Evolutionary conservation across 2,113 vertebrate species (phyloP), one percentile per base, ranked within the genome.

Genomic region (Eonycteris spelaea): DNA sequence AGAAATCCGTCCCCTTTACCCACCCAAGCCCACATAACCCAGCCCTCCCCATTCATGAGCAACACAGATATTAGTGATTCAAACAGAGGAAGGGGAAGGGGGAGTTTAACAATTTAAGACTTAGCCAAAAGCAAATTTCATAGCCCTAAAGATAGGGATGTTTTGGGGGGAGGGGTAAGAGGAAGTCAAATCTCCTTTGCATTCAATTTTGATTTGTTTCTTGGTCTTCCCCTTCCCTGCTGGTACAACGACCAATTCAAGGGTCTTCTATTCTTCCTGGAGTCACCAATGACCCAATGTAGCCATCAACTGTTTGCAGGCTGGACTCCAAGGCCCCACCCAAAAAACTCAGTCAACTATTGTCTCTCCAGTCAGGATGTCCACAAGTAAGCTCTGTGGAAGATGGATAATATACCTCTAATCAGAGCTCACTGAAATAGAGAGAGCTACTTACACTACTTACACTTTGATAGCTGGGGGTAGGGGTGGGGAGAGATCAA

Each of bases 271-370:
- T 65, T 95, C 86, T 97, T 94, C 84, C 86, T 95, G 51, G 51
- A 96, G 40, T 91, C 73, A 96, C 73, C 85, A 86, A 88, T 83
- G 75, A 95, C 91, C 95, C 24, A 97, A 97, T 96, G 89, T 94
- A 96, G 73, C 19, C 78, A 96, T 38, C 16, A 61, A 96, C 26
- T 87, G 18, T 91, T 74, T 91, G 24, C 18, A 83, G 78, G 45
- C 86, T 95, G 22, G 45, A 86, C 30, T 96, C 40, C 65, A 94
- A 92, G 45, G 87, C 77, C n/a, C 40, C 86, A 78, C 48, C 94
- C 88, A 95, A 96, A 40, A 65, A 16, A 80, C 26, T 86, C 65
- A 94, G 53, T 87, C 51, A 92, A 97, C 14, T 90, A 59, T 71
- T 89, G 33, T 89, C 61, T 96, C 68, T 93, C 83, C 89, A 92